Evolutionary conservation across 23 tunicate genomes (phyloP).

Genomic region (Phallusia fumigata): DNA sequence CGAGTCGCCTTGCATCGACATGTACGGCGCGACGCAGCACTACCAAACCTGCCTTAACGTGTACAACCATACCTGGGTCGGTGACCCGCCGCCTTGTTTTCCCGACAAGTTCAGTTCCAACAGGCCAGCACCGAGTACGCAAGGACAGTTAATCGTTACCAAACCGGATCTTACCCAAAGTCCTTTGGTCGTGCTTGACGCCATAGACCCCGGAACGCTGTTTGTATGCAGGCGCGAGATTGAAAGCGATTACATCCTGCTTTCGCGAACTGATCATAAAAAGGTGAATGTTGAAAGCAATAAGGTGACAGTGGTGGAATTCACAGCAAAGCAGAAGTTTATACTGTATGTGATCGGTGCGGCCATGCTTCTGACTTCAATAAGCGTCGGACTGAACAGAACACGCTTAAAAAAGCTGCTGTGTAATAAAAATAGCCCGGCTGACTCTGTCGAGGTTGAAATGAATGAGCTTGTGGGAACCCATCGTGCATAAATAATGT

Average conservation of each 20-base stretch:
- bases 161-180: not conserved
- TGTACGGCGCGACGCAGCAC: constrained; percentile 16
- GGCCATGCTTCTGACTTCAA: not conserved
- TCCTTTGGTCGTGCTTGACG: not conserved
- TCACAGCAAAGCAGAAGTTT: not conserved
- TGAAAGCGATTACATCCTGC: constrained; percentile 1
- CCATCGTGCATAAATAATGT: too few species aligned
- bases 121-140: not conserved
- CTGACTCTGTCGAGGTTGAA: too few species aligned
- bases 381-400: not conserved
- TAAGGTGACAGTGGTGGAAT: not conserved
- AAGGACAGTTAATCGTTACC: not conserved
- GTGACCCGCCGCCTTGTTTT: constrained; percentile 68
- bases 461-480: too few species aligned
- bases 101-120: constrained; percentile 44
- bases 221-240: not conserved
- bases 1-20: constrained; percentile 74
- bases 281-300: not conserved
- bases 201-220: not conserved
- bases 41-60: constrained; percentile 43
- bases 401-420: not conserved
- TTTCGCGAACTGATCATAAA: not conserved
- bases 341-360: not conserved
- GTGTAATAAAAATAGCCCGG: not conserved
- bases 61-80: constrained; percentile 58